Conservation (phyloP, 2,113 vertebrate genomes). For the Rhynchopsitta pachyrhyncha region DNA sequence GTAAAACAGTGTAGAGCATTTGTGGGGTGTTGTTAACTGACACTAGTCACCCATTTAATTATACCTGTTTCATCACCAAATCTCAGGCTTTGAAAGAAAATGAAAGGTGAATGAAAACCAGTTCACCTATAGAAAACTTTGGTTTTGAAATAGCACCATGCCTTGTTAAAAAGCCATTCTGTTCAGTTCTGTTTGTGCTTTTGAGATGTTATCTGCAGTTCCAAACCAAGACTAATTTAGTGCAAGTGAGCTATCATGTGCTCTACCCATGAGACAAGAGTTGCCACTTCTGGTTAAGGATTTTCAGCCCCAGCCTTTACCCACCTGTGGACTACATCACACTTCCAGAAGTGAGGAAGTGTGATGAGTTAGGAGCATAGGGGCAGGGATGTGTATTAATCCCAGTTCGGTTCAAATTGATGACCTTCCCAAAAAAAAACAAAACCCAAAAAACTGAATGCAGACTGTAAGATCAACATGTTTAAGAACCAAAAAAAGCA, state of each 20-base stretch:
- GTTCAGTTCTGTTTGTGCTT: background rate
- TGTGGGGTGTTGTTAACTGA: background rate
- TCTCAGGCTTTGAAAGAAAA: background rate
- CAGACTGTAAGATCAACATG: background rate
- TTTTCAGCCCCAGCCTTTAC: background rate
- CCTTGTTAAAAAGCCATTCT: background rate
- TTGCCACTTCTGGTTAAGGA: background rate
- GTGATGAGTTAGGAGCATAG: background rate
- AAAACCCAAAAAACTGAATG: background rate
- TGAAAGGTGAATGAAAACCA: background rate
- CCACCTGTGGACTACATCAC: background rate
- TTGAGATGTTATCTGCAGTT: fast-evolving
- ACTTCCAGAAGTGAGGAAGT: background rate
- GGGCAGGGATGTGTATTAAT: background rate
- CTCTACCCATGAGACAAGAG: background rate
- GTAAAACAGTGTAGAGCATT: background rate
- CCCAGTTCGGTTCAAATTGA: background rate
- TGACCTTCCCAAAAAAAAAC: background rate
- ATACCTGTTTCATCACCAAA: background rate
- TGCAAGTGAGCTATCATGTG: background rate
- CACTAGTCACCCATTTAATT: background rate
- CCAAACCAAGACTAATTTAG: background rate
- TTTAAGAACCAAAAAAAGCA: background rate
- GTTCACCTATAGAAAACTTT: background rate
- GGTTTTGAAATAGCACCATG: background rate